A percentile compares a stretch with the other conserved stretches of the same genome.
These are phyloP conservation scores for Ciconia stormi DNA, from an alignment of 2,113 vertebrate genomes.

Conservation along the genomic window DNA sequence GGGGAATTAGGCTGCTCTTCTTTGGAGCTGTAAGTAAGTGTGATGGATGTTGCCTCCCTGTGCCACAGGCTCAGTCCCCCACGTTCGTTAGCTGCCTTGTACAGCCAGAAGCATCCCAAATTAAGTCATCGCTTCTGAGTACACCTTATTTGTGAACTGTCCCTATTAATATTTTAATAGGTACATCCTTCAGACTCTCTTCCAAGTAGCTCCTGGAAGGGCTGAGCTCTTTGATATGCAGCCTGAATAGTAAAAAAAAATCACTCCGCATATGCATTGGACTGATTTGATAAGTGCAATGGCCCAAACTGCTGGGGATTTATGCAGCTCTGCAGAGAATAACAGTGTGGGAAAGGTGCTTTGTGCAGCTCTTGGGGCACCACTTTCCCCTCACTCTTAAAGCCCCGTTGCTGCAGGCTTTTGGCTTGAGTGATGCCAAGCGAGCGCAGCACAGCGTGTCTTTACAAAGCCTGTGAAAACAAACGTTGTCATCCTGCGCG, in stretches of 20 bases:
- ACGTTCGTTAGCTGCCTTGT: not conserved
- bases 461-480: not conserved
- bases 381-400: not conserved
- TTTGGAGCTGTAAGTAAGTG: not conserved
- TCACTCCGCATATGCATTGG: not conserved
- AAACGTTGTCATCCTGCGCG: accelerated
- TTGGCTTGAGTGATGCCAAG: not conserved
- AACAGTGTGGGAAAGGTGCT: not conserved
- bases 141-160: not conserved
- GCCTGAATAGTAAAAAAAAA: not conserved
- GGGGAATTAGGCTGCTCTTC: not conserved
- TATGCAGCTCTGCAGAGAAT: not conserved
- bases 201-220: not conserved
- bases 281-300: not conserved
- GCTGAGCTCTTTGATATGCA: not conserved
- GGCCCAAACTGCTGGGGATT: not conserved
- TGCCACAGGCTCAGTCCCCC: not conserved
- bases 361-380: not conserved
- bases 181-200: not conserved
- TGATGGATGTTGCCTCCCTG: not conserved
- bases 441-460: accelerated
- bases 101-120: not conserved
- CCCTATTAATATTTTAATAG: not conserved
- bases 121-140: not conserved
- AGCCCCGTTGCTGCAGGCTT: not conserved